Evolutionary conservation across 2,888 invertebrate genomes (phyloP).

Genomic region (Byasa hedistus): DNA sequence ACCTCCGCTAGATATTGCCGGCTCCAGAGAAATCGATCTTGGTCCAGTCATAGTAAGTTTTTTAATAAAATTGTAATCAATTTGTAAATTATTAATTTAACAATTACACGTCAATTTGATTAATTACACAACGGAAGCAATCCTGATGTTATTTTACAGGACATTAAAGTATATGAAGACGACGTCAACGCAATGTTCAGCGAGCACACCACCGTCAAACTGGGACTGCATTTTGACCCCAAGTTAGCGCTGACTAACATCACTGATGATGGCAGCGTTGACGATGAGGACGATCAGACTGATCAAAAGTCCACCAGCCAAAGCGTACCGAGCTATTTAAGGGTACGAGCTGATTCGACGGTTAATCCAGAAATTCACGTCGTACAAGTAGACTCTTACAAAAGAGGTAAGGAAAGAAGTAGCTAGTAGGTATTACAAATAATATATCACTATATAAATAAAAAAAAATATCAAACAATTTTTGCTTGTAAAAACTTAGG

Average conservation of each 20-base stretch:
- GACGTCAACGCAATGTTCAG: constrained; percentile 53
- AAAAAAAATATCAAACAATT: too few relatives aligned
- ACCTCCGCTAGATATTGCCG: constrained; percentile 59
- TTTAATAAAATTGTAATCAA: too few relatives aligned
- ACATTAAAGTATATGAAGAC: constrained; percentile 53
- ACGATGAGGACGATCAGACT: background rate
- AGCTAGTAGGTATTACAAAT: too few relatives aligned
- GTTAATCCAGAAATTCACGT: constrained; percentile 12
- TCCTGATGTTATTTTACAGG: constrained; percentile 37
- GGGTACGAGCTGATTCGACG: constrained; percentile 5
- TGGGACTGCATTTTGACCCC: constrained; percentile 55
- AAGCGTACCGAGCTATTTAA: background rate
- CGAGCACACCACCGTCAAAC: constrained; percentile 39
- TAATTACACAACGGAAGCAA: too few relatives aligned
- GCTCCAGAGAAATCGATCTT: constrained; percentile 61
- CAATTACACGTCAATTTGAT: too few relatives aligned
- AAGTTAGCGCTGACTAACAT: constrained; percentile 55
- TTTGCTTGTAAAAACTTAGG: too few relatives aligned
- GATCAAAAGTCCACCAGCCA: background rate
- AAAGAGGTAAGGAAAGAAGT: constrained; percentile 1
- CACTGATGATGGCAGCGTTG: constrained; percentile 33
- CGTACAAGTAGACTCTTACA: constrained; percentile 9
- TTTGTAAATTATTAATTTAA: too few relatives aligned
- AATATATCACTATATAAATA: too few relatives aligned
- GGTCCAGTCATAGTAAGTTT: constrained; percentile 62